phyloP scores from a whole-genome alignment of 2,113 vertebrate genomes.

The Nymphicus hollandicus region DNA sequence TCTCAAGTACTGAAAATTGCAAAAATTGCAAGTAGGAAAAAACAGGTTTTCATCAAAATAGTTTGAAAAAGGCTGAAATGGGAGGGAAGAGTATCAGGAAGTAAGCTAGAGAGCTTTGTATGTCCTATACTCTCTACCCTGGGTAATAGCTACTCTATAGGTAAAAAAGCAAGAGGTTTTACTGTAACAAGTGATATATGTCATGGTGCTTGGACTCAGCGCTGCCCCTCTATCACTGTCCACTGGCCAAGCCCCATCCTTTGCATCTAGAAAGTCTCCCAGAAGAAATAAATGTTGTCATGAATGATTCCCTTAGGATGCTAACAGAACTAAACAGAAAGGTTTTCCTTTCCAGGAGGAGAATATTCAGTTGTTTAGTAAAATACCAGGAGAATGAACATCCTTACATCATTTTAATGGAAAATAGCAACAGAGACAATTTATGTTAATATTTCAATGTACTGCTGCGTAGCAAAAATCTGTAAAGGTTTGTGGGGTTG shows the following conservation, averaged over 20 bases:
- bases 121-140: neutral
- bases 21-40: neutral
- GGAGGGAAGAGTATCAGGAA: neutral
- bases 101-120: neutral
- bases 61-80: neutral
- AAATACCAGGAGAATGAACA: conserved; percentile 19
- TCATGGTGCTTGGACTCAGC: neutral
- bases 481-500: conserved; percentile 38
- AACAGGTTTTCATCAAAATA: neutral
- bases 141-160: neutral
- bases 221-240: neutral
- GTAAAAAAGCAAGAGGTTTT: neutral
- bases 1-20: neutral
- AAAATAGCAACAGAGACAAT: conserved; percentile 3
- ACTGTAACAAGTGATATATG: neutral
- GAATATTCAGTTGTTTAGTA: conserved; percentile 18
- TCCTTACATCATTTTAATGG: conserved; percentile 12
- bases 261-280: neutral
- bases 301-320: neutral
- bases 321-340: conserved; percentile 21
- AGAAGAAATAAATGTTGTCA: conserved; percentile 17
- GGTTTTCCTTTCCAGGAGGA: conserved; percentile 24
- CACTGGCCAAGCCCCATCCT: neutral
- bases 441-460: conserved; percentile 44
- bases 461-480: conserved; percentile 35